Conservation (phyloP, 2,113 vertebrate species). For the Oreotragus oreotragus region DNA sequence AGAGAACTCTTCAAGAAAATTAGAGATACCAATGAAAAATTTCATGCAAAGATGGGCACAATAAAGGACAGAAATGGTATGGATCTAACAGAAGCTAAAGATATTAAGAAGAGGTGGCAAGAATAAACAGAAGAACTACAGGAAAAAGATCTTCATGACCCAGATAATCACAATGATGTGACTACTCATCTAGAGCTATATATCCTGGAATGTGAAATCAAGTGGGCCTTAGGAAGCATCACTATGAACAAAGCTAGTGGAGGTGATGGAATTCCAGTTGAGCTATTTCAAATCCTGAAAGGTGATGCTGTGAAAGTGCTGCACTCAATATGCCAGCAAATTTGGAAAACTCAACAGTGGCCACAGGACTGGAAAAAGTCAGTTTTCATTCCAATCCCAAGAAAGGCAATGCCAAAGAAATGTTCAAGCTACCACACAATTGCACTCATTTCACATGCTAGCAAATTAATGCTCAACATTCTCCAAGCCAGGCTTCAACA, state of each 20-base stretch:
- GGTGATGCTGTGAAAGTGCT: background rate
- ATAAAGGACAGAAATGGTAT: background rate
- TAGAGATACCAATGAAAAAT: background rate
- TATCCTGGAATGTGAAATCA: background rate
- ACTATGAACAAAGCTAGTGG: background rate
- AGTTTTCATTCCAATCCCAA: background rate
- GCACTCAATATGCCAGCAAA: background rate
- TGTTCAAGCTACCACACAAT: background rate
- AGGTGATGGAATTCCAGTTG: background rate
- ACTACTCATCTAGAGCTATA: background rate
- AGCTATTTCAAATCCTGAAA: background rate
- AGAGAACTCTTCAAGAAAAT: background rate
- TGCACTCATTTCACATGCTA: background rate
- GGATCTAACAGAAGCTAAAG: background rate
- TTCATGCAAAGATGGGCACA: background rate
- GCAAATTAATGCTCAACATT: background rate
- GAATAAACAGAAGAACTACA: background rate
- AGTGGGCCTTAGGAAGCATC: background rate
- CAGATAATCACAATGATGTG: background rate
- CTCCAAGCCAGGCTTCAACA: background rate
- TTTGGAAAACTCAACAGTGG: background rate
- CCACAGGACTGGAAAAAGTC: background rate
- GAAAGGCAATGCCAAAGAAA: background rate
- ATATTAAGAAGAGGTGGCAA: background rate
- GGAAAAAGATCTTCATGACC: background rate